phyloP scores from a whole-genome alignment of 2,888 invertebrate genomes.

The Cantharis lateralis region DNA sequence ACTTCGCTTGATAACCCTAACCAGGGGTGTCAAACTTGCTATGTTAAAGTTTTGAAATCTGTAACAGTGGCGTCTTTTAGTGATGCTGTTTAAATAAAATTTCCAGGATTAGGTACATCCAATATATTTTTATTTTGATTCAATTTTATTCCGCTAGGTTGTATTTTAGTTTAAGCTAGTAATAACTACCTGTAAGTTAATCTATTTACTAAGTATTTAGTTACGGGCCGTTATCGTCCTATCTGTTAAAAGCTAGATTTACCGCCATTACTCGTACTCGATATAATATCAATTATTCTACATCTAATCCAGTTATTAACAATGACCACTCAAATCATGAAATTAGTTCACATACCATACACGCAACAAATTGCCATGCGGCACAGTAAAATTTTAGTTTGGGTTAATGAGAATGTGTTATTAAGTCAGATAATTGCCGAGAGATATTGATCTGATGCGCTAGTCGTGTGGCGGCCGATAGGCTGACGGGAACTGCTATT shows the following conservation, averaged over 20 bases:
- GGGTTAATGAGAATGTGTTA: constrained; percentile 51
- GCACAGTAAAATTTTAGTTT: constrained; percentile 41
- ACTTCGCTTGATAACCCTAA: constrained; percentile 52
- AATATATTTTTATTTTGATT: neutral
- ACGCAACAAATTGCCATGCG: constrained; percentile 28
- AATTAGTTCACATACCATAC: constrained; percentile 21
- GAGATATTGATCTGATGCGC: constrained; percentile 52
- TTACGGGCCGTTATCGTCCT: neutral
- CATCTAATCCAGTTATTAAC: constrained; percentile 23
- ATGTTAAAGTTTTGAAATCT: constrained; percentile 22
- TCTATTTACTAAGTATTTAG: neutral
- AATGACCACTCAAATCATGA: neutral
- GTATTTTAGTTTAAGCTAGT: neutral
- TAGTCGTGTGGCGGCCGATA: constrained; percentile 48
- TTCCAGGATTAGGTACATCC: constrained; percentile 12
- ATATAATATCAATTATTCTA: neutral
- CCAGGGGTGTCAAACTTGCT: constrained; percentile 43
- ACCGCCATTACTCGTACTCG: neutral
- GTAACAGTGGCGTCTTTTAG: constrained; percentile 10
- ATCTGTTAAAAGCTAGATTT: neutral
- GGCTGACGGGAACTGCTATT: constrained; percentile 51
- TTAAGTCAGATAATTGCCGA: constrained; percentile 51
- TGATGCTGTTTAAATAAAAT: constrained; percentile 10
- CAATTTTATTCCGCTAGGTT: neutral
- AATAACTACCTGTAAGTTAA: neutral